A percentile compares a stretch with the other conserved stretches of the same genome.
phyloP scores from a whole-genome alignment of 2,888 invertebrate species.

The Andrena chrysosceles region DNA sequence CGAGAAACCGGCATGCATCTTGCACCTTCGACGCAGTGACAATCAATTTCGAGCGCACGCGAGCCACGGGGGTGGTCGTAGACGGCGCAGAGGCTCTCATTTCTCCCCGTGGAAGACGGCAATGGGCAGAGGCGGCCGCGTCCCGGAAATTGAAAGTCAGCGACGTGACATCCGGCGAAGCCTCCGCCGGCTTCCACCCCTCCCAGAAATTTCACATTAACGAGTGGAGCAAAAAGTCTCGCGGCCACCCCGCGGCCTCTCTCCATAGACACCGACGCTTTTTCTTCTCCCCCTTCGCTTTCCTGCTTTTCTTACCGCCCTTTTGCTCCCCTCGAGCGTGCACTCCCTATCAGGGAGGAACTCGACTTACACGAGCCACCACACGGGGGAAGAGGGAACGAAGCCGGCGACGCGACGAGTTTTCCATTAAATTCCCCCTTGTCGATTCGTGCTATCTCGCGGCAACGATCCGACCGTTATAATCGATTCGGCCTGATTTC shows the following conservation, averaged over 20 bases:
- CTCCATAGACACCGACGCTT: slow-evolving; percentile 28
- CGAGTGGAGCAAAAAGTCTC: slow-evolving; percentile 60
- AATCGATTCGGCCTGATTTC: slow-evolving; percentile 82
- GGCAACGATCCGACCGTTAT: slow-evolving; percentile 79
- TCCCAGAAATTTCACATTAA: slow-evolving; percentile 73
- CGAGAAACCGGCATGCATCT: slow-evolving; percentile 64
- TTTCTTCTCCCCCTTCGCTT: slow-evolving; percentile 8
- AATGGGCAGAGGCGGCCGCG: slow-evolving; percentile 51
- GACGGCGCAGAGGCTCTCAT: slow-evolving; percentile 56
- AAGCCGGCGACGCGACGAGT: slow-evolving; percentile 60
- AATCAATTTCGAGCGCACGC: slow-evolving; percentile 70
- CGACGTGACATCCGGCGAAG: slow-evolving; percentile 78
- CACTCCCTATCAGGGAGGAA: slow-evolving; percentile 16
- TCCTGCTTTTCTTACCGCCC: slow-evolving; percentile 13
- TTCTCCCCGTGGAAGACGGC: slow-evolving; percentile 22
- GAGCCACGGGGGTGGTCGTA: slow-evolving; percentile 2
- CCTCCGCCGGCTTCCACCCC: slow-evolving; percentile 53
- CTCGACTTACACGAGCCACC: slow-evolving; percentile 53
- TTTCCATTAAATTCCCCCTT: slow-evolving; percentile 77
- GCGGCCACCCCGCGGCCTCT: slow-evolving; percentile 7
- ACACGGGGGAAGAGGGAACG: slow-evolving; percentile 9
- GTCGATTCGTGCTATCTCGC: slow-evolving; percentile 78
- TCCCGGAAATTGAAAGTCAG: slow-evolving; percentile 82
- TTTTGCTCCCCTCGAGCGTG: slow-evolving; percentile 32
- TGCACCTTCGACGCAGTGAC: slow-evolving; percentile 68